Evolutionary conservation across 2,888 invertebrate species (phyloP), one percentile per base, ranked within the genome.

Genomic region (Drosophila mimetica): DNA sequence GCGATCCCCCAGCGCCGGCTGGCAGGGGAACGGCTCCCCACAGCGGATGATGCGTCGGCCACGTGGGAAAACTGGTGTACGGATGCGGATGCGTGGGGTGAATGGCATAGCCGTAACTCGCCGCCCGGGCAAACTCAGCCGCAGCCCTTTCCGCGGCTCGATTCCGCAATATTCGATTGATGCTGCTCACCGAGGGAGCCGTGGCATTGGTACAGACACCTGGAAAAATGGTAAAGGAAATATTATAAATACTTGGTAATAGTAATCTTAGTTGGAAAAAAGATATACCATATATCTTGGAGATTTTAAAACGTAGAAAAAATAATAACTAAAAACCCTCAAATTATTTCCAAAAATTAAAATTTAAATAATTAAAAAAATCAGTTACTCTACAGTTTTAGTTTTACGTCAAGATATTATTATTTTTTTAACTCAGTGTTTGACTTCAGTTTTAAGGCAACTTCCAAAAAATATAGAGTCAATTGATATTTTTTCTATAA

Each of bases 141-240:
- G 98, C 98, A 0, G 98, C 98, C 6, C 98, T 93, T 91, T 99
- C 99, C 0, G 99, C 98, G 0, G 99, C 99, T 11, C 99, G 94
- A 91, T 99, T 99, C 74, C 99, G 93, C 57, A 99, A 93, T 89
- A 99, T 99, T 84, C 99, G 94, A 92, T 98, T 99, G 91, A 99
- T 99, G 77, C 98, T 98, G 88, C 98, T 98, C 3, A 99, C 98
- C 52, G 98, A 98, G 0, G 99, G 99, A 0, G 99, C 98, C 18
- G 98, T 98, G 52, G 96, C 96, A 90, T 97, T 97, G 39, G 97
- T 97, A 92, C 99, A 99, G 7, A 99, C 97, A 78, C 97, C 98
- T 98, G 6, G 20, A 20, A 1, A 41, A 16, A 22, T 5, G 41
- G 7, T n/a, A n/a, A 2, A 20, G n/a, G 3, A 39, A 18, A 18